Percentiles rank a stretch among this genome's conserved stretches.
Conservation (phyloP, 2,113 vertebrate species). For the Nerophis lumbriciformis region DNA sequence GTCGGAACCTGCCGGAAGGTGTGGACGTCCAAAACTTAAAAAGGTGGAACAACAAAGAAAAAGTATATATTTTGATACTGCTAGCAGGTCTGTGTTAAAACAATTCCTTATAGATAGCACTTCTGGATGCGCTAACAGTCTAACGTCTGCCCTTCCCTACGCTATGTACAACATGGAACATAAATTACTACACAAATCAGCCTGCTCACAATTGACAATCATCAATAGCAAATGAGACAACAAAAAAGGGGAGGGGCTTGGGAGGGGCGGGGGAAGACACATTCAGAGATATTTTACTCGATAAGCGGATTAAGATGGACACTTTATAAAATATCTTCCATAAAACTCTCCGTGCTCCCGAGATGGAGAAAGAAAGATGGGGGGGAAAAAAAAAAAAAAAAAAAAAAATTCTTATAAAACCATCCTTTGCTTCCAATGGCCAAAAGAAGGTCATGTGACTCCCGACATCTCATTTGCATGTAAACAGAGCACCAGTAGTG, state of each 20-base stretch:
- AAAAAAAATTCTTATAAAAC: constrained; percentile 24
- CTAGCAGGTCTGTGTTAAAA: too few species aligned
- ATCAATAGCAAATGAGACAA: constrained; percentile 57
- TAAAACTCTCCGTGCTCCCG: constrained; percentile 67
- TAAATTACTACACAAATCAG: constrained; percentile 76
- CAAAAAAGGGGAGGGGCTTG: constrained; percentile 8
- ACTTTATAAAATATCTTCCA: constrained; percentile 58
- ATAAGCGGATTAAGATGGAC: constrained; percentile 55
- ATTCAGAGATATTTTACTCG: constrained; percentile 57
- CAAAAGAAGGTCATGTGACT: background rate
- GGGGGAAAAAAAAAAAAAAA: background rate
- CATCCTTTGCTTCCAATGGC: constrained; percentile 12
- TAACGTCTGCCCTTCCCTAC: constrained; percentile 65
- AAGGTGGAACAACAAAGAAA: too few species aligned
- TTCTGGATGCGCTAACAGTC: constrained; percentile 70
- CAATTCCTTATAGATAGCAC: constrained; percentile 36
- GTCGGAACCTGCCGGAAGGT: too few species aligned
- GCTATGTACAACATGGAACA: constrained; percentile 82
- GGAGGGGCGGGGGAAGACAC: background rate
- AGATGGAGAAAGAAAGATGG: background rate
- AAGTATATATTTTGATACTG: too few species aligned
- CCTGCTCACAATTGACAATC: constrained; percentile 74
- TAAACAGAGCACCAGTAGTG: constrained; percentile 91
- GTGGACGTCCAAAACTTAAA: too few species aligned
- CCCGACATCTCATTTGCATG: constrained; percentile 69